A percentile compares a stretch with the other conserved stretches of the same genome.
Conservation (phyloP, 1,140 invertebrate species). For the Nylanderia fulva region DNA sequence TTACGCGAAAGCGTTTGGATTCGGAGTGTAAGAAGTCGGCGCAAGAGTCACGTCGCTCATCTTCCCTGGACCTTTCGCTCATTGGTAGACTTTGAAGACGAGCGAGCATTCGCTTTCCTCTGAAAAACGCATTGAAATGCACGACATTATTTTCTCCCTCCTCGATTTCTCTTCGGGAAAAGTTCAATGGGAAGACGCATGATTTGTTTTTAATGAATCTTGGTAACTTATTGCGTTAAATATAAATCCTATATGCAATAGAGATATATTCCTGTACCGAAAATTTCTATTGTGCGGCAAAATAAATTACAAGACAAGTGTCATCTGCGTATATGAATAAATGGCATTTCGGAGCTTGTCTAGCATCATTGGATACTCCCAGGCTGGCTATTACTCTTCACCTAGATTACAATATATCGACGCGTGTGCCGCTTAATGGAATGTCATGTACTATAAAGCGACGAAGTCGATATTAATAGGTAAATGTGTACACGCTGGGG, state of each 20-base stretch:
- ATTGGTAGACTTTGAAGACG: background rate
- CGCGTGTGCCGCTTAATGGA: slow-evolving; percentile 40
- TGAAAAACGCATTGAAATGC: background rate
- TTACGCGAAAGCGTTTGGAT: background rate
- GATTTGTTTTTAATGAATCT: background rate
- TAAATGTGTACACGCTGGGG: slow-evolving; percentile 25
- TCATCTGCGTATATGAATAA: background rate
- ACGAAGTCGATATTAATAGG: slow-evolving; percentile 49
- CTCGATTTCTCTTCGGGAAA: background rate
- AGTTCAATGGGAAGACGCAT: background rate
- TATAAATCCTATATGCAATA: background rate
- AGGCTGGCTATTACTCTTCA: slow-evolving; percentile 23
- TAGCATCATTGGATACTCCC: background rate
- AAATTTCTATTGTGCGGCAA: background rate
- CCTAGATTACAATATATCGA: slow-evolving; percentile 19
- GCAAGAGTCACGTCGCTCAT: background rate
- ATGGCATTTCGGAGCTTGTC: slow-evolving; percentile 10
- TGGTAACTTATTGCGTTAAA: slow-evolving; percentile 1
- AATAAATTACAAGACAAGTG: background rate
- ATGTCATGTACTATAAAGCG: slow-evolving; percentile 39
- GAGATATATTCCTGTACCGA: background rate
- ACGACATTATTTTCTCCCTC: background rate
- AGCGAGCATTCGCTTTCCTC: background rate
- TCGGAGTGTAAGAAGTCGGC: background rate
- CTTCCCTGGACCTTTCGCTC: background rate